Evolutionary conservation across 1,140 invertebrate genomes (phyloP).

Genomic region (Pseudomyrmex cubaensis): DNA sequence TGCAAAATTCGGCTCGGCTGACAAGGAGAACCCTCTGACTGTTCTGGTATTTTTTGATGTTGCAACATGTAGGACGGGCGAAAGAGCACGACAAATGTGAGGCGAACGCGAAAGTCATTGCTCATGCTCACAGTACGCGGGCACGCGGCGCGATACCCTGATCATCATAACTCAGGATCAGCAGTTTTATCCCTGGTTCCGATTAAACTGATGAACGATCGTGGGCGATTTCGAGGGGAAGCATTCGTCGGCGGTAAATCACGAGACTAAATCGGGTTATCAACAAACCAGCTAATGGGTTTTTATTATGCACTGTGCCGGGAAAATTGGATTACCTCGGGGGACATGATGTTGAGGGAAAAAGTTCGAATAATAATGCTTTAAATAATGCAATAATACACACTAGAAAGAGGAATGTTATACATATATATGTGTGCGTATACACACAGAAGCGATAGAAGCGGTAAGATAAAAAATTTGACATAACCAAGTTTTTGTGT

Average conservation of each 20-base stretch:
- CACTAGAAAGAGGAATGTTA: neutral
- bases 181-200: conserved; percentile 48
- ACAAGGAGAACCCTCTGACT: neutral
- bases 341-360: conserved; percentile 13
- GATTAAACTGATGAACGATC: conserved; percentile 60
- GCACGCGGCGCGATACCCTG: conserved; percentile 9
- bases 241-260: conserved; percentile 25
- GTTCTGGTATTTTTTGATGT: conserved; percentile 67
- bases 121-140: conserved; percentile 45
- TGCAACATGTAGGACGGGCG: conserved; percentile 23
- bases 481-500: neutral
- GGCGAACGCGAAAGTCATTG: conserved; percentile 64
- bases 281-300: conserved; percentile 36
- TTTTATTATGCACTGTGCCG: conserved; percentile 41
- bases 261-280: conserved; percentile 41
- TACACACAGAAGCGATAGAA: neutral
- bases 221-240: conserved; percentile 37
- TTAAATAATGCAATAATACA: conserved; percentile 32
- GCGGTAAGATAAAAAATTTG: neutral
- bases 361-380: conserved; percentile 13
- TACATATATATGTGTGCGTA: neutral
- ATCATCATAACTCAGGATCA: conserved; percentile 62
- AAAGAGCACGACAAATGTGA: conserved; percentile 56
- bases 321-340: conserved; percentile 37
- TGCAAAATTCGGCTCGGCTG: conserved; percentile 42